Base-by-base conservation (phyloP, 2,888 invertebrate species). In the Melanophora roralis region DNA sequence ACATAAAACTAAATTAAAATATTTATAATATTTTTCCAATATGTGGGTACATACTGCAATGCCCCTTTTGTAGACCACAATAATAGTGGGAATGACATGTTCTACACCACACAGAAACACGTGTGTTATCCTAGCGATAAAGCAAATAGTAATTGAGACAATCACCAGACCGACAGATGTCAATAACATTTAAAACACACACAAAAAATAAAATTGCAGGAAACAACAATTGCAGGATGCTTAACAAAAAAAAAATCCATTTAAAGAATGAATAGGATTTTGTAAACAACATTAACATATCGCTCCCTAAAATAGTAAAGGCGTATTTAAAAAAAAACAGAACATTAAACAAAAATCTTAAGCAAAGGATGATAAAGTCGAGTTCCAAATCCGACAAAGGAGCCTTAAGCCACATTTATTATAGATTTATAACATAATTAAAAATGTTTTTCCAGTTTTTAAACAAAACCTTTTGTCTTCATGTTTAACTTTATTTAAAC, bases 211-310 rank as follows among this genome's bases (percentile, higher is more conserved):
- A 21, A 38, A 9, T 23, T 12, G 11, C 0, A 1, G 14, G 27
- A 0, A 27, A 55, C 36, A 57, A 43, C n/a, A 59, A 59, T 51
- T 43, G 23, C 3, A 43, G 12, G 69, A 69, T 64, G 34, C 21
- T 21, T 60, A 74, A 69, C 49, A 51, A 12, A 23, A 51, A 12
- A 23, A 27, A 76, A 76, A 76, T 76, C 75, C 72, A 76, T 80
- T 76, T 76, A 76, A 62, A 80, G 80, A 76, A 80, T 76, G 76
- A 80, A 76, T 73, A 57, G 72, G 36, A 76, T 76, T 68, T 67
- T 72, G 38, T 53, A 79, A 74, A 74, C 69, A 71, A 27, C 9
- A 72, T 71, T 43, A 32, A n/a, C n/a, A 7, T 45, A 16, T 59
- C n/a, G n/a, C n/a, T n/a, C n/a, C n/a, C n/a, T n/a, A n/a, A n/a